Percentiles rank a stretch among this genome's conserved stretches.
phyloP scores from a whole-genome alignment of 2,797 vertebrate genomes.

The Bryconaethiops microstoma region DNA sequence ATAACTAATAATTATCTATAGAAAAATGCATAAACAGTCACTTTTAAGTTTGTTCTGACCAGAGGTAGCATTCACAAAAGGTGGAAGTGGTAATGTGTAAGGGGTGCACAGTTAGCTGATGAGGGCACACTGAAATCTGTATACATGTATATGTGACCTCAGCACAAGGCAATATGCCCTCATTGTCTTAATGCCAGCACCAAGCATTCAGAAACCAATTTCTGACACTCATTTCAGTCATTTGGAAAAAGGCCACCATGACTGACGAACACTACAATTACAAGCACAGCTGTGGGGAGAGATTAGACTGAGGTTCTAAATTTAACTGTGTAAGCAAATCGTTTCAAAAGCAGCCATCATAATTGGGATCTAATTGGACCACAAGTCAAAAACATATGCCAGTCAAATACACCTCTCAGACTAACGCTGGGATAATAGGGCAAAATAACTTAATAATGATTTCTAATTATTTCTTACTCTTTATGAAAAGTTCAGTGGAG shows the following conservation, averaged over 20 bases:
- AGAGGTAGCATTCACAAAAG: no score
- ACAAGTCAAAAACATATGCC: slow-evolving; percentile 32
- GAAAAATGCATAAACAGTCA: no score
- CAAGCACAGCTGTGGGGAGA: slow-evolving; percentile 27
- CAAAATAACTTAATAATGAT: slow-evolving; percentile 8
- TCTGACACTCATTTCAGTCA: not conserved
- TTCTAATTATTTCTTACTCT: not conserved
- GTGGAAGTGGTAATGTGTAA: no score
- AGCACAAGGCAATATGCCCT: not conserved
- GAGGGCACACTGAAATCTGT: no score
- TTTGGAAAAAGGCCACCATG: not conserved
- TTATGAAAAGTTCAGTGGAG: not conserved
- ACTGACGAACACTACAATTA: slow-evolving; percentile 49
- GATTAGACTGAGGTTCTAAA: slow-evolving; percentile 25
- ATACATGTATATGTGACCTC: no score
- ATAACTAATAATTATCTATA: no score
- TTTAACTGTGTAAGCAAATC: slow-evolving; percentile 23
- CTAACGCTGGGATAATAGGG: not conserved
- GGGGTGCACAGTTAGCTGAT: no score
- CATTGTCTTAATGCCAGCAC: not conserved
- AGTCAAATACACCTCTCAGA: slow-evolving; percentile 4
- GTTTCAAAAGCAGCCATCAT: slow-evolving; percentile 28
- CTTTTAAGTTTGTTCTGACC: no score
- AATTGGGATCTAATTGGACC: slow-evolving; percentile 38
- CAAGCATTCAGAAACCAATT: not conserved